Percentiles rank a stretch among this genome's conserved stretches.
Evolutionary conservation across 2,797 vertebrate species (phyloP).

Genomic region (Hephaestus fuliginosus): DNA sequence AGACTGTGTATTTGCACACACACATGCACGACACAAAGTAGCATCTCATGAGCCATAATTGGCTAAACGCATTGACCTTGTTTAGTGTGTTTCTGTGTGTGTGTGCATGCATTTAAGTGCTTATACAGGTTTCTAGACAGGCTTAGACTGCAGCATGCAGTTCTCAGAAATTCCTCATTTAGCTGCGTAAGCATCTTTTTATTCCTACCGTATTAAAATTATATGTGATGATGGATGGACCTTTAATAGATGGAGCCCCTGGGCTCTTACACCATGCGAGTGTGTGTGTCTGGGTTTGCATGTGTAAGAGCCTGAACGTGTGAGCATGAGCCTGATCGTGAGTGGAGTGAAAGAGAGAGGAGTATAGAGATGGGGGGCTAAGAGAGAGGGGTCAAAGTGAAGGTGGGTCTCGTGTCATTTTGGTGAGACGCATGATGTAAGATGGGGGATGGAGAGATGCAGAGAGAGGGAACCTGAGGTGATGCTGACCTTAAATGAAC

Average conservation of each 20-base stretch:
- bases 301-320: not conserved
- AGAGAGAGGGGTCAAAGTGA: constrained; percentile 53
- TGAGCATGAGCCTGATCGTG: not conserved
- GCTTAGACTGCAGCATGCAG: constrained; percentile 36
- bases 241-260: constrained; percentile 73
- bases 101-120: constrained; percentile 51
- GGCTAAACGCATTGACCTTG: constrained; percentile 62
- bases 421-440: constrained; percentile 31
- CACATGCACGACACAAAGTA: constrained; percentile 25
- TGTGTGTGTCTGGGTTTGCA: not conserved
- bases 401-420: constrained; percentile 52
- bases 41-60: constrained; percentile 56
- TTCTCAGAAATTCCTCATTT: constrained; percentile 63
- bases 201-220: constrained; percentile 74
- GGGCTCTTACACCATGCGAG: constrained; percentile 49
- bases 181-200: constrained; percentile 76
- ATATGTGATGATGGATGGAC: constrained; percentile 78
- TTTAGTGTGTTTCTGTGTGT: constrained; percentile 39
- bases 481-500: constrained; percentile 30
- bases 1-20: constrained; percentile 9
- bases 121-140: constrained; percentile 56
- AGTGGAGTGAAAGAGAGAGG: not conserved
- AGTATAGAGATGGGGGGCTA: constrained; percentile 6
- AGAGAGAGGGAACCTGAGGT: constrained; percentile 3
- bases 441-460: constrained; percentile 20